Base-by-base conservation (phyloP, 2,113 vertebrate genomes). In the Centropus bengalensis region DNA sequence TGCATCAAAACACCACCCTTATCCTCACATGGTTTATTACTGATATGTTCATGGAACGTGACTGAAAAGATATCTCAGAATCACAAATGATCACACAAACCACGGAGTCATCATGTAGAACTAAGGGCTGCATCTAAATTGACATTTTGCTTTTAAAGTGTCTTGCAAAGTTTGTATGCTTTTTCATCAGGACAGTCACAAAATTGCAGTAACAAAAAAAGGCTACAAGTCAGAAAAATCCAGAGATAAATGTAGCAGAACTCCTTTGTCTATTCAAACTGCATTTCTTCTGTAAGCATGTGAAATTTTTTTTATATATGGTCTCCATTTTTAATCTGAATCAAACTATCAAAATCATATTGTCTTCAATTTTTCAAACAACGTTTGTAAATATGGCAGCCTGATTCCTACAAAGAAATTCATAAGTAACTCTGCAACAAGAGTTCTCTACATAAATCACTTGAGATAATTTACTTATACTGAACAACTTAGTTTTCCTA, bases 381-480 rank as follows among this genome's bases (percentile, higher is more conserved):
- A 5, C 8, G 40, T 77, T 68, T 85, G 38, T 21, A 89, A 82
- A 70, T 80, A 66, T 0, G 22, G 15, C 21, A 52, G 14, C 40
- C 68, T 22, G 5, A 33, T 85, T 87, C 5, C 38, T 51, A 24
- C 15, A 15, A 64, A 45, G 33, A 82, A 16, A 51, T 32, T 47
- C 0, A 0, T 40, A 56, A 71, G 14, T 49, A 77, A 60, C 18
- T 16, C 30, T 62, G 30, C 33, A 81, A 49, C 3, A 49, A 74
- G 32, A 38, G 26, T 60, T 82, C 40, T 60, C 58, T 71, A 51
- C 14, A 60, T 44, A 78, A 89, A 76, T 59, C 84, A 56, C 23
- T 66, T 4, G 17, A 62, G 7, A 68, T 24, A 18, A 60, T 54
- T 76, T 71, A 63, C 63, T 63, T 86, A 24, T 70, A 81, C 4